Evolutionary conservation across 2,113 vertebrate species (phyloP).

Genomic region (Kryptolebias marmoratus): DNA sequence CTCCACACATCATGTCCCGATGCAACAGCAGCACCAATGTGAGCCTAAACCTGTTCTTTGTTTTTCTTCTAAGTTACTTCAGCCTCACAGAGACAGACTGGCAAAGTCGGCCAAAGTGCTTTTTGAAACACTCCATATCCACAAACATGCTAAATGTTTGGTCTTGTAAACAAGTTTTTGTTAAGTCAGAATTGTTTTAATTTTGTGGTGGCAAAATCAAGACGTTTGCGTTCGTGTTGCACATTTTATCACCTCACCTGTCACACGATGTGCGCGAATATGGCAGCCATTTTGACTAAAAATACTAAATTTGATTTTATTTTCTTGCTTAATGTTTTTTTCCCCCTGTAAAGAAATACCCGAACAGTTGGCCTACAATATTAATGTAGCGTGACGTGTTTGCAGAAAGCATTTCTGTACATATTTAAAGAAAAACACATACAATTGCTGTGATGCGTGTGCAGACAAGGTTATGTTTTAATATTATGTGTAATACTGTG

Average conservation of each 20-base stretch:
- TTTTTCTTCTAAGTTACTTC: neutral
- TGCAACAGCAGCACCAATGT: no score
- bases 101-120: neutral
- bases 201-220: neutral
- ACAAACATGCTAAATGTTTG: neutral
- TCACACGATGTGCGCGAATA: neutral
- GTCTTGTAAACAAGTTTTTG: neutral
- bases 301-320: no score
- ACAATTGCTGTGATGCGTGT: no score
- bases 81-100: neutral
- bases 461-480: no score
- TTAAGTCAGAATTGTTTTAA: neutral
- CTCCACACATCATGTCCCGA: no score
- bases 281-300: no score
- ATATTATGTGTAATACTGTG: no score
- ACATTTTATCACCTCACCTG: neutral
- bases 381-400: neutral
- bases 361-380: no score
- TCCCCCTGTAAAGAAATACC: no score
- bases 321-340: no score
- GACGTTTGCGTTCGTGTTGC: neutral
- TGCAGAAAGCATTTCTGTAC: neutral
- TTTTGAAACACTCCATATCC: neutral
- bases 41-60: neutral
- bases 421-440: no score